Evolutionary conservation across 1,140 invertebrate genomes (phyloP).

Genomic region (Lamellibrachia luymesi): DNA sequence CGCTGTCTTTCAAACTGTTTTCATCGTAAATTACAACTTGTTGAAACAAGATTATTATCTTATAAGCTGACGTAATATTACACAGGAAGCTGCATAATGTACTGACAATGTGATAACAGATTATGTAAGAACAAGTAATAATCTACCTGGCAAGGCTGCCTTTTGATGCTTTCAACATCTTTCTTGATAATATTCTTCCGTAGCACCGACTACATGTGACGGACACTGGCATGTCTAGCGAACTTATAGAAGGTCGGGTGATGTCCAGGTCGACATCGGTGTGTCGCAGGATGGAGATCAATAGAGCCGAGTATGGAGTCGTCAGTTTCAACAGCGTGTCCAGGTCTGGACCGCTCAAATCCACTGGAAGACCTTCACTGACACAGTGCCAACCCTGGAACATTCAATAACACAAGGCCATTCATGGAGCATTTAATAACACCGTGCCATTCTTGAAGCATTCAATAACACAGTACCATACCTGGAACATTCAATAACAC

Average conservation of each 20-base stretch:
- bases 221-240: not conserved
- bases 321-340: constrained; percentile 15
- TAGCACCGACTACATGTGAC: not conserved
- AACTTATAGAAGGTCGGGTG: constrained; percentile 11
- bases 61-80: too few species aligned
- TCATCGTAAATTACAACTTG: not conserved
- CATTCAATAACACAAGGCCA: not conserved
- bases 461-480: too few species aligned
- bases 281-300: constrained; percentile 24
- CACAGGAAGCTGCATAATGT: too few species aligned
- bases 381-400: constrained; percentile 28
- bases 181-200: constrained; percentile 17
- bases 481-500: too few species aligned
- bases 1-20: not conserved
- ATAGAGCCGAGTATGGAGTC: constrained; percentile 16
- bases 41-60: too few species aligned
- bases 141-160: not conserved
- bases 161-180: not conserved
- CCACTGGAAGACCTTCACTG: constrained; percentile 20
- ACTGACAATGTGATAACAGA: too few species aligned
- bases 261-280: constrained; percentile 16
- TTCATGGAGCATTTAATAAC: too few species aligned
- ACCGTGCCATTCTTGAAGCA: too few species aligned
- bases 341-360: constrained; percentile 20
- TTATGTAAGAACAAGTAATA: not conserved